Evolutionary conservation across 2,113 vertebrate species (phyloP).

Genomic region (Herpetotheres cachinnans): DNA sequence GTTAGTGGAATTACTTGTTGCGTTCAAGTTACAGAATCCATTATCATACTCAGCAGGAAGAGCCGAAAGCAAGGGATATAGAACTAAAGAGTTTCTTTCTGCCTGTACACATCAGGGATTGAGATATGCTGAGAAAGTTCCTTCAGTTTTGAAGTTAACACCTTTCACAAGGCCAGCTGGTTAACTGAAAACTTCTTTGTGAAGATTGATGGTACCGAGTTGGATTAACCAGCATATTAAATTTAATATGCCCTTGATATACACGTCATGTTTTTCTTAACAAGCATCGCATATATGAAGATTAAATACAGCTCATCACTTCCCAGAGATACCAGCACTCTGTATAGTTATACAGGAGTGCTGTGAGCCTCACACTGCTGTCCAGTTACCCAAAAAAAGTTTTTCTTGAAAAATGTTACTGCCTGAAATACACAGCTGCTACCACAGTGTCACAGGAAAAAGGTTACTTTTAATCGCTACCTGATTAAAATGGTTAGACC

Average conservation of each 20-base stretch:
- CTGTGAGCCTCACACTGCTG: not conserved
- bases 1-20: not conserved
- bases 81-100: not conserved
- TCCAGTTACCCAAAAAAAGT: not conserved
- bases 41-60: not conserved
- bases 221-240: not conserved
- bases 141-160: not conserved
- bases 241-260: not conserved
- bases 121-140: not conserved
- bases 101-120: not conserved
- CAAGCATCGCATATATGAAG: not conserved
- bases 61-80: not conserved
- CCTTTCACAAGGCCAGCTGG: not conserved
- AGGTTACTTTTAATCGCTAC: not conserved
- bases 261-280: fast-evolving
- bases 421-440: not conserved
- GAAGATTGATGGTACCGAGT: not conserved
- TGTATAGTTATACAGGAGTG: not conserved
- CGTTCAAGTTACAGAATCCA: not conserved
- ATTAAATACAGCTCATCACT: not conserved
- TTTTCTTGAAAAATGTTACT: not conserved
- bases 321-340: not conserved
- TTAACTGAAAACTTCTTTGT: not conserved
- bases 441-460: not conserved
- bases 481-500: not conserved